Conservation (phyloP, 2,797 vertebrate species). For the Borostomias antarcticus region DNA sequence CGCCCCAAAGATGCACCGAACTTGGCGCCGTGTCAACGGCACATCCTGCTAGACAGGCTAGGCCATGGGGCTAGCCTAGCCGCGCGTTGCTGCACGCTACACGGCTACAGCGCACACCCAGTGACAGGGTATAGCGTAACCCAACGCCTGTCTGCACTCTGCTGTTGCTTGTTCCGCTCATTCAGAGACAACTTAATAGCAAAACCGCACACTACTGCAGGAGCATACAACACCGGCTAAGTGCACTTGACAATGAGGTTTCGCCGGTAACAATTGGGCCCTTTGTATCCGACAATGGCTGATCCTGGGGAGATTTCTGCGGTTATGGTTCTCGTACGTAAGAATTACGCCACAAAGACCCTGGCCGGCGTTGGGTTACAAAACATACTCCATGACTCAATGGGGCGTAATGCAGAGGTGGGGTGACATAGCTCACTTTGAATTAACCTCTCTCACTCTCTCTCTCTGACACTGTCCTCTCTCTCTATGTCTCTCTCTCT, state of each 20-base stretch:
- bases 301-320: constrained; percentile 71
- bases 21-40: constrained; percentile 56
- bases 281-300: constrained; percentile 68
- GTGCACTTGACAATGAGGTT: constrained; percentile 70
- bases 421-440: constrained; percentile 36
- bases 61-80: background rate
- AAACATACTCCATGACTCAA: constrained; percentile 38
- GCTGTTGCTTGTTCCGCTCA: constrained; percentile 36
- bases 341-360: background rate
- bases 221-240: constrained; percentile 48
- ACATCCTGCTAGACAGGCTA: constrained; percentile 62
- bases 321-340: constrained; percentile 58
- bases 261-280: constrained; percentile 62
- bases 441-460: constrained; percentile 31
- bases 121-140: constrained; percentile 32
- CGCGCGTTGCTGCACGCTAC: background rate
- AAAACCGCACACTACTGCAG: constrained; percentile 56
- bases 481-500: background rate
- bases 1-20: constrained; percentile 55
- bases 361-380: constrained; percentile 1
- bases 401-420: constrained; percentile 22
- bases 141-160: constrained; percentile 31
- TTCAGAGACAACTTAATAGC: constrained; percentile 34
- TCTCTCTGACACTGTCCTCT: constrained; percentile 2
- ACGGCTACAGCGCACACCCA: background rate